phyloP scores from a whole-genome alignment of 2,113 vertebrate genomes.

The Turnix velox region DNA sequence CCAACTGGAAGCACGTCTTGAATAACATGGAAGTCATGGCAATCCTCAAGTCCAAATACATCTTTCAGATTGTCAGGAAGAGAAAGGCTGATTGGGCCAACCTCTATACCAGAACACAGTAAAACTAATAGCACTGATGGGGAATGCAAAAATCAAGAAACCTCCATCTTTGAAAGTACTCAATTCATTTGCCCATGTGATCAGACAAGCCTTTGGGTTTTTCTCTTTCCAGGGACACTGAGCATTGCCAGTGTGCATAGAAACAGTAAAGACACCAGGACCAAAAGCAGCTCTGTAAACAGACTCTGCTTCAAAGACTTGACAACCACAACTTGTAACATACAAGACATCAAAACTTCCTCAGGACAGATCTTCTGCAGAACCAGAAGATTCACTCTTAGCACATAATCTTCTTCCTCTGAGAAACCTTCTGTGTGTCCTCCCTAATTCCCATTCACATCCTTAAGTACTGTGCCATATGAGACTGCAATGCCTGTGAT shows the following conservation, averaged over 20 bases:
- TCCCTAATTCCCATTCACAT: background rate
- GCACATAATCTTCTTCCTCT: background rate
- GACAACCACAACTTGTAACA: background rate
- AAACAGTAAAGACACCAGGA: background rate
- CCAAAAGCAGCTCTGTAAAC: background rate
- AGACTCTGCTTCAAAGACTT: background rate
- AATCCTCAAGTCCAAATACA: background rate
- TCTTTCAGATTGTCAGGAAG: background rate
- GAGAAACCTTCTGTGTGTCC: background rate
- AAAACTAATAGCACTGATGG: background rate
- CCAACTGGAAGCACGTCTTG: background rate
- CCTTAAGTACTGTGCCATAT: background rate
- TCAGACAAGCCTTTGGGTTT: background rate
- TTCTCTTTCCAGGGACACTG: fast-evolving
- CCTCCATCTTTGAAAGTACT: background rate
- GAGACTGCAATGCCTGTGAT: background rate
- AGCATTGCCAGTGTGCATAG: background rate
- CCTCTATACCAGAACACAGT: fast-evolving
- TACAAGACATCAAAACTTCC: background rate
- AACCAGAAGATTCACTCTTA: background rate
- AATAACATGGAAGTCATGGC: background rate
- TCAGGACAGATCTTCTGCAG: background rate
- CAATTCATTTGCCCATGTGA: background rate
- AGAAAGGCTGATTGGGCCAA: background rate
- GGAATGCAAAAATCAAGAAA: background rate